Conservation (phyloP, 2,113 vertebrate species). For the Sceloporus tristichus region DNA sequence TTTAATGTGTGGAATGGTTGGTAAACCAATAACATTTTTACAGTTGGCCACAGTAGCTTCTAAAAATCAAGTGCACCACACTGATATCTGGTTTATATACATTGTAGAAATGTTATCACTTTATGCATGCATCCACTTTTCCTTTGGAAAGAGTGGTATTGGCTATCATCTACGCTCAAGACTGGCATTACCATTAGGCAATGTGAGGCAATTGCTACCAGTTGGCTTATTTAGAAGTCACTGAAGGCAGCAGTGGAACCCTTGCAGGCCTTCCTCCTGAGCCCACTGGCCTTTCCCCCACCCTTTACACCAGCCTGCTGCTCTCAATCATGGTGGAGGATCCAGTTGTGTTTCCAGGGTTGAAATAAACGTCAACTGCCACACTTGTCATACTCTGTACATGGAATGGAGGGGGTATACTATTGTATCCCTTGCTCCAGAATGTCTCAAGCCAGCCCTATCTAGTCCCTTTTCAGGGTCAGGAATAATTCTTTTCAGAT, state of each 20-base stretch:
- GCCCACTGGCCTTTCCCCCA: no score
- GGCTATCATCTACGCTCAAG: background rate
- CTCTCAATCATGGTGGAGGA: no score
- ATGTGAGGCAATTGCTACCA: no score
- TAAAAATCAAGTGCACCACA: slow-evolving; percentile 39
- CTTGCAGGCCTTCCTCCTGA: no score
- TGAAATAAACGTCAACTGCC: background rate
- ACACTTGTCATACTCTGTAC: background rate
- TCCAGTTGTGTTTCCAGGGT: background rate
- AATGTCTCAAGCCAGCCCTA: background rate
- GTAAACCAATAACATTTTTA: slow-evolving; percentile 35
- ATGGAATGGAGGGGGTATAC: background rate
- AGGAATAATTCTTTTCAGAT: slow-evolving; percentile 55
- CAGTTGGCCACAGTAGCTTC: slow-evolving; percentile 18
- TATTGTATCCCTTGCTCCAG: background rate
- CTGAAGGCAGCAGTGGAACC: no score
- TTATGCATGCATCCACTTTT: background rate
- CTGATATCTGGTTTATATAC: slow-evolving; percentile 23
- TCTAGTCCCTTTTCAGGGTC: background rate
- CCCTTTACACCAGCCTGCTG: background rate
- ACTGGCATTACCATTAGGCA: no score
- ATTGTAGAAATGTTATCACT: background rate
- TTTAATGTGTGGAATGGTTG: background rate
- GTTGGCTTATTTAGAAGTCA: no score
- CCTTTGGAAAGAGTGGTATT: background rate